A percentile compares a stretch with the other conserved stretches of the same genome.
Evolutionary conservation across 2,797 vertebrate genomes (phyloP).

Genomic region (Clarias laeviceps): DNA sequence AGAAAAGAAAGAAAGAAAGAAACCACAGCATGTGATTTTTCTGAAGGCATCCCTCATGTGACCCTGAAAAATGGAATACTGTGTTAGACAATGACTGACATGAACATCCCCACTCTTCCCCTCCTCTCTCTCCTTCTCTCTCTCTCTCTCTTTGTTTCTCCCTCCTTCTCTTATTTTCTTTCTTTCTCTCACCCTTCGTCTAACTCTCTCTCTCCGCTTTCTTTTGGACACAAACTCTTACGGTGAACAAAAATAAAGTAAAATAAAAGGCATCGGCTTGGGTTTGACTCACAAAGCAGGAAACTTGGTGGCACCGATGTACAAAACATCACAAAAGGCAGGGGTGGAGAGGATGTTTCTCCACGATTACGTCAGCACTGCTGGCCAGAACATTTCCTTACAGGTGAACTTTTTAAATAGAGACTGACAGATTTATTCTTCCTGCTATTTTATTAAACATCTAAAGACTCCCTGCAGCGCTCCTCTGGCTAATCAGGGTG

Average conservation of each 20-base stretch:
- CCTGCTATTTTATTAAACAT: constrained; percentile 59
- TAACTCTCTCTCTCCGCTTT: not conserved
- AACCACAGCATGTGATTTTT: constrained; percentile 62
- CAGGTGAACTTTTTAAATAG: constrained; percentile 66
- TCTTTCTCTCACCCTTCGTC: not conserved
- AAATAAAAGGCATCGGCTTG: constrained; percentile 49
- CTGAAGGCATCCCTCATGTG: constrained; percentile 63
- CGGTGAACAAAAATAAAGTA: constrained; percentile 39
- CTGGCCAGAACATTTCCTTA: constrained; percentile 59
- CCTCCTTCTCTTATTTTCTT: not conserved
- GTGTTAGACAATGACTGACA: constrained; percentile 59
- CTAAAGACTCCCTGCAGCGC: constrained; percentile 45
- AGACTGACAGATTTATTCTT: constrained; percentile 65
- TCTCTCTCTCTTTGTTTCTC: not conserved
- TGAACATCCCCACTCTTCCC: constrained; percentile 32
- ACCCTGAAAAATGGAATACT: constrained; percentile 60
- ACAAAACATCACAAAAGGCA: constrained; percentile 54
- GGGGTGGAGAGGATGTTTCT: constrained; percentile 57
- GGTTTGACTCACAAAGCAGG: constrained; percentile 57
- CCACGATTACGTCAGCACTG: constrained; percentile 63
- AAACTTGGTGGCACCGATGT: constrained; percentile 54
- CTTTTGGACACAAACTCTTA: constrained; percentile 1
- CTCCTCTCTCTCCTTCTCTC: too few species aligned
- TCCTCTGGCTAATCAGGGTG: not conserved
- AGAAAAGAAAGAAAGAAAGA: not conserved